Conservation (phyloP, 1,140 invertebrate species). For the Caenorhabditis remanei region DNA sequence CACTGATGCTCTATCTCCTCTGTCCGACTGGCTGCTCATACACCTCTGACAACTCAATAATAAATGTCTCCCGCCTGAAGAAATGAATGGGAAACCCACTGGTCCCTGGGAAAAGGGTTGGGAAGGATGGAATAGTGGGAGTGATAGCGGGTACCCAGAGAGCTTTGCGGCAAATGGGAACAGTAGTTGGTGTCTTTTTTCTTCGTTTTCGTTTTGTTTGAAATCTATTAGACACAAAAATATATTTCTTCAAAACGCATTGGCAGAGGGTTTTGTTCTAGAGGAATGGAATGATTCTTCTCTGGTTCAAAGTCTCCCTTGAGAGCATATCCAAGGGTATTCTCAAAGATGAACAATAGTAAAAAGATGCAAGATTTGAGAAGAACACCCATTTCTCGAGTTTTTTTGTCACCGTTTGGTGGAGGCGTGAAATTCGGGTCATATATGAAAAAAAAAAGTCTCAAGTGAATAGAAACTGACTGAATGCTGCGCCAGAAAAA, state of each 20-base stretch:
- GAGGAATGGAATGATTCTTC: slow-evolving; percentile 1
- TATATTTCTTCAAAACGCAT: slow-evolving; percentile 13
- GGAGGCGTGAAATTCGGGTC: too few relatives aligned
- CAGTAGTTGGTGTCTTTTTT: not conserved
- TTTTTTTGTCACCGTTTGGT: not conserved
- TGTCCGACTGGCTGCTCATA: not conserved
- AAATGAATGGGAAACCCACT: slow-evolving; percentile 30
- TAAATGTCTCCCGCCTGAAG: slow-evolving; percentile 44
- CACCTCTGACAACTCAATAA: slow-evolving; percentile 48
- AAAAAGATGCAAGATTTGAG: not conserved
- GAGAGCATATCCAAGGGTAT: not conserved
- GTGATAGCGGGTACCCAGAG: not conserved
- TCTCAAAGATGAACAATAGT: slow-evolving; percentile 36
- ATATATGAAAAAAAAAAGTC: too few relatives aligned
- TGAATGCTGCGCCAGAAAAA: too few relatives aligned
- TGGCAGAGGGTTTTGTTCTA: not conserved
- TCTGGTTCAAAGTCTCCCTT: not conserved
- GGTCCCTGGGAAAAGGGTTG: not conserved
- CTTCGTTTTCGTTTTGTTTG: not conserved
- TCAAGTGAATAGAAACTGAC: too few relatives aligned
- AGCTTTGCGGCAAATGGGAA: not conserved
- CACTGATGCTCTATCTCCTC: slow-evolving; percentile 12
- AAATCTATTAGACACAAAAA: not conserved
- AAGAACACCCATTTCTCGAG: not conserved
- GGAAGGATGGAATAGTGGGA: not conserved